Evolutionary conservation across 1,140 invertebrate genomes (phyloP).

Genomic region (Drosophila tropicalis): DNA sequence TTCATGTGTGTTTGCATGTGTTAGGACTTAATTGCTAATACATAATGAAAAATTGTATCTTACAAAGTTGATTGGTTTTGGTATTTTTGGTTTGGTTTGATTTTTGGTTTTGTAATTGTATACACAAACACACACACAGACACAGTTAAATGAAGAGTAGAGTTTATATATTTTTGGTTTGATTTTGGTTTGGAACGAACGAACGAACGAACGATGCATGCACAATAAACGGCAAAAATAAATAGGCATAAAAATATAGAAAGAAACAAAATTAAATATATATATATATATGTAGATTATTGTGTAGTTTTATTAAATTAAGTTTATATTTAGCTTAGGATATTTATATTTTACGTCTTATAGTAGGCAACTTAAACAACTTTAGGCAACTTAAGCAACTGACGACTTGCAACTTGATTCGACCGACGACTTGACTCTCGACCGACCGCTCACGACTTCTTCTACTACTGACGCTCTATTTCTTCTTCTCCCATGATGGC

Average conservation of each 20-base stretch:
- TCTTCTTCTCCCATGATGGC: too few species aligned
- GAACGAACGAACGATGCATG: slow-evolving; percentile 72
- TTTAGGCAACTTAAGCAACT: too few species aligned
- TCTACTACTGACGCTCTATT: too few species aligned
- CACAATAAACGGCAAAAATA: slow-evolving; percentile 73
- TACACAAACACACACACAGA: slow-evolving; percentile 79
- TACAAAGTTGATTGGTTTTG: slow-evolving; percentile 58
- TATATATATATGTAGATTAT: too few species aligned
- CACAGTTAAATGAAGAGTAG: slow-evolving; percentile 76
- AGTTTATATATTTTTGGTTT: slow-evolving; percentile 45
- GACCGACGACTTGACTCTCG: too few species aligned
- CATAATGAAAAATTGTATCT: slow-evolving; percentile 72
- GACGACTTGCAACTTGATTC: too few species aligned
- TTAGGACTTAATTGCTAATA: slow-evolving; percentile 59
- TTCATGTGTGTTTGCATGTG: slow-evolving; percentile 31
- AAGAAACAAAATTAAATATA: slow-evolving; percentile 60
- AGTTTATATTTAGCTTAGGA: too few species aligned
- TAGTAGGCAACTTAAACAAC: too few species aligned
- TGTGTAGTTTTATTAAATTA: too few species aligned
- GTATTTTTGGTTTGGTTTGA: slow-evolving; percentile 4
- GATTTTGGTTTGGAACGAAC: slow-evolving; percentile 51
- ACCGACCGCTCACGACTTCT: too few species aligned
- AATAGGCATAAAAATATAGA: slow-evolving; percentile 73
- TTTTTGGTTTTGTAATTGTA: slow-evolving; percentile 15
- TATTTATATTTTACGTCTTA: too few species aligned